These are phyloP conservation scores for Sminthurides bifidus DNA, from an alignment of 1,140 invertebrate species.

Conservation along the genomic window DNA sequence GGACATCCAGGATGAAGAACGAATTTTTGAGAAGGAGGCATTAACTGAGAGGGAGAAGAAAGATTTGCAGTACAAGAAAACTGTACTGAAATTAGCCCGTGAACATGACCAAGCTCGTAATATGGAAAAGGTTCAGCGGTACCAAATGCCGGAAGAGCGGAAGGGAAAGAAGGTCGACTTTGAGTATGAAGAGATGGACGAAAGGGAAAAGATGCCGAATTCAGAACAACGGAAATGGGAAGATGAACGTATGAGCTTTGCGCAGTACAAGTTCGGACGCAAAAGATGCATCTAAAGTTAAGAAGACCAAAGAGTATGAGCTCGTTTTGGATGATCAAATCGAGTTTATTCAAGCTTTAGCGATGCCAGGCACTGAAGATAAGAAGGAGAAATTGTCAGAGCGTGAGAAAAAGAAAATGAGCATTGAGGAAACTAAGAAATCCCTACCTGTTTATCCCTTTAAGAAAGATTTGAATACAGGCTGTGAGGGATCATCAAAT, in stretches of 20 bases:
- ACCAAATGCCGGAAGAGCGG: conserved; percentile 80
- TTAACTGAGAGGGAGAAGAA: conserved; percentile 76
- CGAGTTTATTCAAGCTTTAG: conserved; percentile 89
- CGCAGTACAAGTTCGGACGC: conserved; percentile 86
- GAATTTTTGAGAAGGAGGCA: conserved; percentile 77
- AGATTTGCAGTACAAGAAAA: conserved; percentile 82
- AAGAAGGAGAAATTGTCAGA: conserved; percentile 47
- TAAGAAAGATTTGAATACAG: conserved; percentile 70
- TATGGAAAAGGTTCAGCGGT: conserved; percentile 79
- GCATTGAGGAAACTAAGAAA: conserved; percentile 82
- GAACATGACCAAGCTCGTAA: conserved; percentile 90
- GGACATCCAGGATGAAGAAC: conserved; percentile 93
- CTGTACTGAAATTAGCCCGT: conserved; percentile 76
- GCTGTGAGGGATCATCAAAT: conserved; percentile 82
- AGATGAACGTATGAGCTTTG: conserved; percentile 90
- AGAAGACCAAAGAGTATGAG: conserved; percentile 54
- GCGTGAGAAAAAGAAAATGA: conserved; percentile 60
- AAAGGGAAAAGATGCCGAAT: conserved; percentile 68
- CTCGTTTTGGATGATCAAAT: conserved; percentile 90
- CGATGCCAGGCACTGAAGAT: conserved; percentile 58
- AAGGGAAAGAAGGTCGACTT: conserved; percentile 46
- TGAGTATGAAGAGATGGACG: conserved; percentile 79
- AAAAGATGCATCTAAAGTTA: conserved; percentile 51
- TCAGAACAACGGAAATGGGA: conserved; percentile 97
- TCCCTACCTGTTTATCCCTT: conserved; percentile 93